Conservation (phyloP, 1,140 invertebrate genomes). For the Pseudomyrmex concolor region DNA sequence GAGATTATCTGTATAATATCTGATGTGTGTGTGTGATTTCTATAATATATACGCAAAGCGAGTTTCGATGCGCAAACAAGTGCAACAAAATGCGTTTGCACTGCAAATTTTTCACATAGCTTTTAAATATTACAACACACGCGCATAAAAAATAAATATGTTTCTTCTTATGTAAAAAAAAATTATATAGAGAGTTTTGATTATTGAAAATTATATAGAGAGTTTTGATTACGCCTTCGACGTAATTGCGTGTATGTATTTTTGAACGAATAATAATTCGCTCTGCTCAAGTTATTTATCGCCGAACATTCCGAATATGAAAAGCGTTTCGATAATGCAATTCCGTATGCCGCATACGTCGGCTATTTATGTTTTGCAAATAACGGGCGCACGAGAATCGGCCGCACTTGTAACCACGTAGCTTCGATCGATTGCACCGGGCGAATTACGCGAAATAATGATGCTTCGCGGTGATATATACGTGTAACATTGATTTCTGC, state of each 20-base stretch:
- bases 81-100: not conserved
- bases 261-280: slow-evolving; percentile 42
- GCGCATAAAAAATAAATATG: too few relatives aligned
- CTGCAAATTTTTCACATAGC: not conserved
- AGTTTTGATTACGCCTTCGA: slow-evolving; percentile 43
- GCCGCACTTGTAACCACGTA: not conserved
- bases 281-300: slow-evolving; percentile 31
- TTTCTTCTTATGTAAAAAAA: too few relatives aligned
- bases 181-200: slow-evolving; percentile 22
- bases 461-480: slow-evolving; percentile 53
- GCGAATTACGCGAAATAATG: slow-evolving; percentile 65
- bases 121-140: slow-evolving; percentile 1
- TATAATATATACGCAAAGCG: not conserved
- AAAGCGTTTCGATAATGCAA: slow-evolving; percentile 58
- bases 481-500: slow-evolving; percentile 72
- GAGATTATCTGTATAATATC: slow-evolving; percentile 29
- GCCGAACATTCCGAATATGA: slow-evolving; percentile 33
- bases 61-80: not conserved
- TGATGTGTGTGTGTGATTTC: not conserved
- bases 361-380: slow-evolving; percentile 58
- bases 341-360: slow-evolving; percentile 48
- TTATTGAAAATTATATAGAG: slow-evolving; percentile 3
- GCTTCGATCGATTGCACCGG: slow-evolving; percentile 49
- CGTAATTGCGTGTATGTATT: slow-evolving; percentile 30
- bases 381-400: slow-evolving; percentile 46